Evolutionary conservation across 2,888 invertebrate genomes (phyloP), one percentile per base, ranked within the genome.

Genomic region (Tiliacea citrago): DNA sequence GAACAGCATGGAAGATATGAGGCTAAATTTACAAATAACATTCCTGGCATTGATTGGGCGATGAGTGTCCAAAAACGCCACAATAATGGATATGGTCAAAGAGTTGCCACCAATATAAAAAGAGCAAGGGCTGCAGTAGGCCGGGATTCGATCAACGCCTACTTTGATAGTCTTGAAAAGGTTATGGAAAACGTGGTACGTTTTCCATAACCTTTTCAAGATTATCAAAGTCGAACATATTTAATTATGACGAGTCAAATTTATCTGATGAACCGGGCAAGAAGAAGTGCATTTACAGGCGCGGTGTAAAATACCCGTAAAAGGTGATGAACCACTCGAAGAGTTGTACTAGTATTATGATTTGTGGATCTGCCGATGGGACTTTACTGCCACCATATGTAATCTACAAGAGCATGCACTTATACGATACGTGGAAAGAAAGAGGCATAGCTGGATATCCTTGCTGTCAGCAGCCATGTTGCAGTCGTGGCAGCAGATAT

Each of bases 161-260:
- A 68, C 57, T 74, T 74, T n/a, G 73, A 75, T 61, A 75, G 67
- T 47, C 60, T 75, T 53, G 47, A 69, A 16, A 29, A 67, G 62
- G 68, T 68, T n/a, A 58, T 76, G 24, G 47, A 77, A 67, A 60
- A 67, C 68, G 47, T 77, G n/a, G n/a, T n/a, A n/a, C n/a, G n/a
- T n/a, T n/a, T n/a, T n/a, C n/a, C n/a, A n/a, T n/a, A n/a, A n/a
- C n/a, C n/a, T n/a, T n/a, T n/a, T n/a, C n/a, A n/a, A n/a, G n/a
- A n/a, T n/a, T n/a, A 66, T 69, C 77, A 53, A 55, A 66, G 29
- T 66, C 66, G 45, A 73, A 80, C 68, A 85, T 85, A 61, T 79
- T 84, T 29, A 80, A 79, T 42, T 85, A 82, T 70, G 84, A 86
- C 55, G 86, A 86, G 63, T 79, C 83, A 8, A 82, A 82, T 81